These are phyloP conservation scores for Eubasilissa regina DNA, from an alignment of 1,140 invertebrate genomes.

Conservation along the genomic window DNA sequence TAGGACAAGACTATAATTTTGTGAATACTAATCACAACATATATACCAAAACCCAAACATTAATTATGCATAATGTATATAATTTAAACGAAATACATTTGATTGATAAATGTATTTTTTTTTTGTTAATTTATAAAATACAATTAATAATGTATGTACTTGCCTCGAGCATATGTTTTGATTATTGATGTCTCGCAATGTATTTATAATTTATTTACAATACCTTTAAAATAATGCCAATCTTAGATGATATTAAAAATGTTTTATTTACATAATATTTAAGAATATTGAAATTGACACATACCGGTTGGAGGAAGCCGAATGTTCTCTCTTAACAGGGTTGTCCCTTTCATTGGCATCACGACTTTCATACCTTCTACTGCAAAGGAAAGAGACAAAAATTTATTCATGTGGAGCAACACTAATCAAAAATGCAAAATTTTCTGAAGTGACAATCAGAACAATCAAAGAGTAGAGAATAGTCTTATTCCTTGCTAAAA, in stretches of 20 bases:
- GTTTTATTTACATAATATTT: too few species aligned
- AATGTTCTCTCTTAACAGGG: conserved; percentile 28
- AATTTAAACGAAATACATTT: conserved; percentile 3
- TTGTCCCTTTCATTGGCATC: conserved; percentile 42
- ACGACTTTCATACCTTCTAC: conserved; percentile 34
- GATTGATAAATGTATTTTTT: conserved; percentile 11
- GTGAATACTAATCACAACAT: background rate
- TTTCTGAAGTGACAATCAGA: too few species aligned
- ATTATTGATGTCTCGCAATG: too few species aligned
- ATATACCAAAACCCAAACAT: conserved; percentile 15
- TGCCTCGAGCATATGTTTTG: background rate
- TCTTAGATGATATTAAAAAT: too few species aligned
- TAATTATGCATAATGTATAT: conserved; percentile 11
- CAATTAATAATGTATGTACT: conserved; percentile 13
- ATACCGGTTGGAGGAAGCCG: conserved; percentile 33
- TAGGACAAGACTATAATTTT: conserved; percentile 22
- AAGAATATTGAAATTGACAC: conserved; percentile 6
- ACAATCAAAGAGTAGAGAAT: too few species aligned
- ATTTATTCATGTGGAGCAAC: background rate
- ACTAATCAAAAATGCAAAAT: background rate
- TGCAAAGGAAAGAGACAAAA: conserved; percentile 22
- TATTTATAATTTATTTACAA: too few species aligned
- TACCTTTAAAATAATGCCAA: too few species aligned
- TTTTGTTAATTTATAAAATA: conserved; percentile 1
- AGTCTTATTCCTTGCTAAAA: too few species aligned